Conservation (phyloP, 1,140 invertebrate genomes). For the Drosophila eugracilis region DNA sequence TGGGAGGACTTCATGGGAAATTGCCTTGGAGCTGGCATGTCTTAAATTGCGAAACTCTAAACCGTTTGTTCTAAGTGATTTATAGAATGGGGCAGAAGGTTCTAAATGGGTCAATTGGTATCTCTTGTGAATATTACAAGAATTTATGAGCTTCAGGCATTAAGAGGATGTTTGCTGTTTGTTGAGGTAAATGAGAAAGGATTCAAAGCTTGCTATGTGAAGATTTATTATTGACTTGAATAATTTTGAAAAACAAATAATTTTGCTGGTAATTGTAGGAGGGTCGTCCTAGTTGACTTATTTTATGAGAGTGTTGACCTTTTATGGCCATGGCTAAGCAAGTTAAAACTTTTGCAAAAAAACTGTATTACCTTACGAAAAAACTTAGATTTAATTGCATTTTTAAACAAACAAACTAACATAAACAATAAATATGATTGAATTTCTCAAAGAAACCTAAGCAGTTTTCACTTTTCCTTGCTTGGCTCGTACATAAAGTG, state of each 20-base stretch:
- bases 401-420: background rate
- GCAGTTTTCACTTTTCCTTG: background rate
- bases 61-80: constrained; percentile 44
- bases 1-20: background rate
- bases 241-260: background rate
- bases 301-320: no score
- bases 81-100: constrained; percentile 13
- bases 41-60: constrained; percentile 39
- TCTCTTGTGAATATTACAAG: constrained; percentile 21
- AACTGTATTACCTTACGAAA: no score
- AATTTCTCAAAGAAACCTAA: background rate
- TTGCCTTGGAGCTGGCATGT: constrained; percentile 12
- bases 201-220: background rate
- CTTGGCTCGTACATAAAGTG: background rate
- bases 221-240: background rate
- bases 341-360: no score
- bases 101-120: constrained; percentile 46
- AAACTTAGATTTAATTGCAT: no score
- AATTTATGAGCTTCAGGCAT: constrained; percentile 30
- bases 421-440: background rate
- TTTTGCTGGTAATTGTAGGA: no score
- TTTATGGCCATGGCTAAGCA: no score
- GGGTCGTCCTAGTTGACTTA: background rate
- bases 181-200: constrained; percentile 1
- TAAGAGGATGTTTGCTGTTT: background rate